Evolutionary conservation across 2,113 vertebrate genomes (phyloP).

Genomic region (Pan paniscus): DNA sequence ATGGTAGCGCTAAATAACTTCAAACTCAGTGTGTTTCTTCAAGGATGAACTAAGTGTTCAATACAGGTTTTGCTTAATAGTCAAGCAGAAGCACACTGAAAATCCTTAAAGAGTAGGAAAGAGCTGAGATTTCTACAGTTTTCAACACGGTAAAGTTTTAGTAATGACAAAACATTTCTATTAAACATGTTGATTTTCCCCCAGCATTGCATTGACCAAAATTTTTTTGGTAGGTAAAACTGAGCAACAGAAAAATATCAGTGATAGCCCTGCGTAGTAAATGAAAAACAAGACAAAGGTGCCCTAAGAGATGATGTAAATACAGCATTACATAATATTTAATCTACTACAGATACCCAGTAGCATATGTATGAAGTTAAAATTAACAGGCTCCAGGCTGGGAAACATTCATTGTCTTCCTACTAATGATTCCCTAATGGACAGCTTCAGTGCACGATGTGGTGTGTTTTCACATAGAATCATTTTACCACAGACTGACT

Average conservation of each 20-base stretch:
- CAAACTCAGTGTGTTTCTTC: conserved; percentile 76
- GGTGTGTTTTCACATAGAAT: conserved; percentile 72
- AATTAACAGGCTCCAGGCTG: conserved; percentile 68
- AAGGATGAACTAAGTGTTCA: conserved; percentile 75
- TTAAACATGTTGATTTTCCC: conserved; percentile 59
- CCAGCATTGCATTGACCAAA: conserved; percentile 66
- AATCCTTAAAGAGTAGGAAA: background rate
- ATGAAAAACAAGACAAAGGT: conserved; percentile 68
- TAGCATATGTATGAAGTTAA: conserved; percentile 74
- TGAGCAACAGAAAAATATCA: conserved; percentile 62
- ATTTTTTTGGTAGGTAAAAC: conserved; percentile 55
- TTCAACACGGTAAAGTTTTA: conserved; percentile 52
- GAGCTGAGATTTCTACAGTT: conserved; percentile 9
- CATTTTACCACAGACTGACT: conserved; percentile 65
- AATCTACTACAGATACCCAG: conserved; percentile 64
- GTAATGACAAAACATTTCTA: conserved; percentile 56
- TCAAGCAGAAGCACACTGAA: conserved; percentile 60
- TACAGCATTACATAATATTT: conserved; percentile 61
- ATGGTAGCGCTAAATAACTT: conserved; percentile 75
- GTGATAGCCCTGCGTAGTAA: conserved; percentile 60
- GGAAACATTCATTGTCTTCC: conserved; percentile 69
- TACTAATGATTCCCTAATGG: conserved; percentile 72
- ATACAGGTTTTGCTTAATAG: conserved; percentile 57
- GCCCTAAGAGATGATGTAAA: conserved; percentile 58
- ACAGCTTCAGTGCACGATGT: conserved; percentile 38